Evolutionary conservation across 2,888 invertebrate species (phyloP).

Genomic region (Eudemis profundana): DNA sequence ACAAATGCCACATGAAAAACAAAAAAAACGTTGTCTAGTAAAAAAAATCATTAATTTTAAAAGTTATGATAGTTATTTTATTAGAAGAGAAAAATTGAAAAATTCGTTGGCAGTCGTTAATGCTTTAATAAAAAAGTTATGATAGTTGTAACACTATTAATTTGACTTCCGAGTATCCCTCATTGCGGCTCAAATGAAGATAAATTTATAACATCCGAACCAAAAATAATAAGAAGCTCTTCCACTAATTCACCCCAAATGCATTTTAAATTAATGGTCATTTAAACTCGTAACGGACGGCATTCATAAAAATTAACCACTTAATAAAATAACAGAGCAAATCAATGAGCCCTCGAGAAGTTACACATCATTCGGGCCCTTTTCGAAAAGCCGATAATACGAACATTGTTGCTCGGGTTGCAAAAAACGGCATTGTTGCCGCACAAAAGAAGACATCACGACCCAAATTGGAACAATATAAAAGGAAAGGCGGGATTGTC

Average conservation of each 20-base stretch:
- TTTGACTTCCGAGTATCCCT: conserved; percentile 24
- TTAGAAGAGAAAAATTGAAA: too few species aligned
- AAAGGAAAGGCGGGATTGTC: conserved; percentile 69
- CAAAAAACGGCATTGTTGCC: conserved; percentile 78
- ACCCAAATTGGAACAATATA: conserved; percentile 68
- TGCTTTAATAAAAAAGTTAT: too few species aligned
- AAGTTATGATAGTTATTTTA: too few species aligned
- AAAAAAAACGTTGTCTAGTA: neutral
- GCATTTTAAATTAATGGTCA: conserved; percentile 62
- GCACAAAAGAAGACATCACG: conserved; percentile 83
- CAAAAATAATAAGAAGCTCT: conserved; percentile 44
- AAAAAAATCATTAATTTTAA: conserved; percentile 12
- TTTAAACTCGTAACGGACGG: conserved; percentile 58
- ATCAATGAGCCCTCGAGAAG: conserved; percentile 73
- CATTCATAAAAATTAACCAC: conserved; percentile 73
- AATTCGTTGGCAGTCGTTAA: too few species aligned
- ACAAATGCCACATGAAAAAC: neutral
- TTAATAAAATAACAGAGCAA: conserved; percentile 71
- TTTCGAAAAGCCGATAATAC: conserved; percentile 63
- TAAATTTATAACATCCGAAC: conserved; percentile 30
- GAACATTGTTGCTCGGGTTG: conserved; percentile 72
- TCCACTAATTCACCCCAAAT: conserved; percentile 54
- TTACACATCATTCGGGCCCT: conserved; percentile 69
- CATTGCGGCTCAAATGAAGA: conserved; percentile 35
- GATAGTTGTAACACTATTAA: conserved; percentile 21